Evolutionary conservation across 2,888 invertebrate genomes (phyloP).

Genomic region (Petrolisthes manimaculis): DNA sequence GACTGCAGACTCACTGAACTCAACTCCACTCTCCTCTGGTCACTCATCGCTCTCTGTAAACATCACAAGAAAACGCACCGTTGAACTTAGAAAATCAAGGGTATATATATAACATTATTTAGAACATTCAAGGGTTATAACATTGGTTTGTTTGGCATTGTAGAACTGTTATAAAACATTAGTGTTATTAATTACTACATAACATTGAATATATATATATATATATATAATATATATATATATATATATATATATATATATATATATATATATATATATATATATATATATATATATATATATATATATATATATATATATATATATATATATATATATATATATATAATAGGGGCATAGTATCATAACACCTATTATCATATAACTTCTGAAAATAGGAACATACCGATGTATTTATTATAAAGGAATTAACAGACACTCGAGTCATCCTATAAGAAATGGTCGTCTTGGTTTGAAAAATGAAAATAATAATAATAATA

Average conservation of each 20-base stretch:
- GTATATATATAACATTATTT: too few relatives aligned
- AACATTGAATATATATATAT: not conserved
- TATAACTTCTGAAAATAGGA: too few relatives aligned
- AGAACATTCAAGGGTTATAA: too few relatives aligned
- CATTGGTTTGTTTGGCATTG: too few relatives aligned
- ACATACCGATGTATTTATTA: too few relatives aligned
- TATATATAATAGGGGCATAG: not conserved
- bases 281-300: not conserved
- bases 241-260: not conserved
- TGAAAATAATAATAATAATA: not conserved
- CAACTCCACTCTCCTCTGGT: constrained; percentile 74
- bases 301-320: not conserved
- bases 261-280: not conserved
- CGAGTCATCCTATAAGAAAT: too few relatives aligned
- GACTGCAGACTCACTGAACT: constrained; percentile 80
- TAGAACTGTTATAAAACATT: too few relatives aligned
- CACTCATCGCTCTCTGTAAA: constrained; percentile 61
- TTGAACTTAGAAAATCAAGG: too few relatives aligned
- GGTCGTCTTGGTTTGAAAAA: too few relatives aligned
- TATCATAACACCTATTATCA: not conserved
- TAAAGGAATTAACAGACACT: too few relatives aligned
- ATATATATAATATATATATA: not conserved
- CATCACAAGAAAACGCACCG: too few relatives aligned
- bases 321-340: not conserved
- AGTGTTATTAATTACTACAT: too few relatives aligned